A percentile compares a stretch with the other conserved stretches of the same genome.
These are phyloP conservation scores for Eclectus roratus DNA, from an alignment of 2,113 vertebrate species.

Conservation along the genomic window DNA sequence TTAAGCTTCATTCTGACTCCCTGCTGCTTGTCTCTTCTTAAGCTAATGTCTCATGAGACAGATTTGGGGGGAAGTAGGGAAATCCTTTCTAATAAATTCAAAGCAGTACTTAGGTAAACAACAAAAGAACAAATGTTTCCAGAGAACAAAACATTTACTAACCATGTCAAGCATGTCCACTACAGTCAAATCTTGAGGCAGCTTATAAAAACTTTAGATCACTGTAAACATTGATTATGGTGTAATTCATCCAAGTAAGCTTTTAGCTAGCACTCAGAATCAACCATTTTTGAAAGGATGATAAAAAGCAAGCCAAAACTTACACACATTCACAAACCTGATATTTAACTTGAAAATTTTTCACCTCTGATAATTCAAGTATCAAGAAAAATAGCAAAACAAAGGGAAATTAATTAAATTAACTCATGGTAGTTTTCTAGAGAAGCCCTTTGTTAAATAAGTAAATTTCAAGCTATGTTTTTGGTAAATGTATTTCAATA, in stretches of 20 bases:
- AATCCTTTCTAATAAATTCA: constrained; percentile 20
- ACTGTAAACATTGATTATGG: neutral
- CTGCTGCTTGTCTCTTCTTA: neutral
- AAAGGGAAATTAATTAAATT: neutral
- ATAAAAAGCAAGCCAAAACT: neutral
- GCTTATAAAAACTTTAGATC: neutral
- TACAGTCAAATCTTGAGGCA: neutral
- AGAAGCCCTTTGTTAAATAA: neutral
- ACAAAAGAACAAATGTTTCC: neutral
- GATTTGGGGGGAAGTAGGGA: neutral
- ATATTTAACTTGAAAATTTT: neutral
- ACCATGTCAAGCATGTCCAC: neutral
- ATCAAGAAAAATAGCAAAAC: neutral
- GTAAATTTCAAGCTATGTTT: neutral
- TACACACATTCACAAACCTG: neutral
- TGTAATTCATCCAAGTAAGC: neutral
- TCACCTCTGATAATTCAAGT: neutral
- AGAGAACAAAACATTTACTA: neutral
- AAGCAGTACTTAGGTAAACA: neutral
- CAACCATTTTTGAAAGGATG: neutral
- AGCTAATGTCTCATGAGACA: neutral
- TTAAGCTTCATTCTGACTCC: neutral
- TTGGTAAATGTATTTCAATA: neutral
- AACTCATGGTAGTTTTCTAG: neutral
- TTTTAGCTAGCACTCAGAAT: neutral